phyloP scores from a whole-genome alignment of 2,113 vertebrate species.

The Gila orcuttii region DNA sequence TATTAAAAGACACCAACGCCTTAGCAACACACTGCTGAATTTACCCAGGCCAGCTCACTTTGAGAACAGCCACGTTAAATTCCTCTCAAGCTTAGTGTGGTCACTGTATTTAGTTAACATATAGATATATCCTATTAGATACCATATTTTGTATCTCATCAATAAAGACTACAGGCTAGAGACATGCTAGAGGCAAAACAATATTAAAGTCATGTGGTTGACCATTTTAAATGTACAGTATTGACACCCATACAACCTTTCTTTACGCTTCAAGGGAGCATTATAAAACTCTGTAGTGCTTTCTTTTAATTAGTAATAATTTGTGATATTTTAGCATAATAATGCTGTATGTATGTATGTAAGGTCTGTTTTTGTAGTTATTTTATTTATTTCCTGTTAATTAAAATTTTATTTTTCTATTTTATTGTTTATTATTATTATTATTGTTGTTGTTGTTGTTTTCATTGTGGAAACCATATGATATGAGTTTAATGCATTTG shows the following conservation, averaged over 20 bases:
- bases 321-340: too few species aligned
- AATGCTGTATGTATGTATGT: too few species aligned
- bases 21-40: not conserved
- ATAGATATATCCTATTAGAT: slow-evolving; percentile 11
- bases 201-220: not conserved
- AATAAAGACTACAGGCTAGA: not conserved
- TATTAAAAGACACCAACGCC: not conserved
- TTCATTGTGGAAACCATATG: too few species aligned
- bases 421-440: too few species aligned
- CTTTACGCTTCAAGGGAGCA: not conserved
- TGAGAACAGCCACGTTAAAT: not conserved
- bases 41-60: not conserved
- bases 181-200: not conserved
- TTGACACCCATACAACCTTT: not conserved
- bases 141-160: not conserved
- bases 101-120: slow-evolving; percentile 15
- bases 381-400: too few species aligned
- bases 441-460: too few species aligned
- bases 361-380: too few species aligned
- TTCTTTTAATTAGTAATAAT: not conserved
- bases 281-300: not conserved
- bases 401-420: too few species aligned
- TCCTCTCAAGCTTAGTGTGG: not conserved
- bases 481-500: too few species aligned
- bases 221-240: not conserved